These are phyloP conservation scores for Callospermophilus lateralis DNA, from an alignment of 2,113 vertebrate species.

Conservation along the genomic window DNA sequence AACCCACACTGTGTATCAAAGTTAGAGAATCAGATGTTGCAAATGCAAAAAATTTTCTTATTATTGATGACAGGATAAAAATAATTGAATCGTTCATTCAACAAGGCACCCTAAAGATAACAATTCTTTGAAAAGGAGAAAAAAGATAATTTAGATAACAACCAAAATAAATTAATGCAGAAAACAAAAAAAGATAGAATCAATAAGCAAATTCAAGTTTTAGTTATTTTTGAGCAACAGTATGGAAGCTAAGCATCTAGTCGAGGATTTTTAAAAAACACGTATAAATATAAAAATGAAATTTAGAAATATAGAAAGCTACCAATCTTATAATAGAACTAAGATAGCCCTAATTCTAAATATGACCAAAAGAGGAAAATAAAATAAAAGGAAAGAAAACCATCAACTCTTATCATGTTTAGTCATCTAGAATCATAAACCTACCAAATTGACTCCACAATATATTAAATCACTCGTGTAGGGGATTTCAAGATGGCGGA, in stretches of 20 bases:
- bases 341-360: not conserved
- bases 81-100: not conserved
- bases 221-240: not conserved
- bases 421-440: slow-evolving; percentile 10
- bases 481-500: too few relatives aligned
- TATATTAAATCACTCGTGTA: slow-evolving; percentile 7
- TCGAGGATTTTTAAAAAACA: not conserved
- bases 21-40: not conserved
- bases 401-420: slow-evolving; percentile 4
- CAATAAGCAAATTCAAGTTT: not conserved
- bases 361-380: not conserved
- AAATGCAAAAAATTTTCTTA: not conserved
- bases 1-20: not conserved
- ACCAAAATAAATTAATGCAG: not conserved
- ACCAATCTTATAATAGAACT: not conserved
- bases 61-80: slow-evolving; percentile 17
- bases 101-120: not conserved
- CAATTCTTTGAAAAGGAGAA: not conserved
- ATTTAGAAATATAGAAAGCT: not conserved
- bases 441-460: not conserved
- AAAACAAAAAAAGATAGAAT: not conserved
- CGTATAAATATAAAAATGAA: not conserved
- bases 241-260: not conserved
- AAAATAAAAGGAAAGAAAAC: not conserved
- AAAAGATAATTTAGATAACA: not conserved